Conservation (phyloP, 2,888 invertebrate species). For the Blera fallax region DNA sequence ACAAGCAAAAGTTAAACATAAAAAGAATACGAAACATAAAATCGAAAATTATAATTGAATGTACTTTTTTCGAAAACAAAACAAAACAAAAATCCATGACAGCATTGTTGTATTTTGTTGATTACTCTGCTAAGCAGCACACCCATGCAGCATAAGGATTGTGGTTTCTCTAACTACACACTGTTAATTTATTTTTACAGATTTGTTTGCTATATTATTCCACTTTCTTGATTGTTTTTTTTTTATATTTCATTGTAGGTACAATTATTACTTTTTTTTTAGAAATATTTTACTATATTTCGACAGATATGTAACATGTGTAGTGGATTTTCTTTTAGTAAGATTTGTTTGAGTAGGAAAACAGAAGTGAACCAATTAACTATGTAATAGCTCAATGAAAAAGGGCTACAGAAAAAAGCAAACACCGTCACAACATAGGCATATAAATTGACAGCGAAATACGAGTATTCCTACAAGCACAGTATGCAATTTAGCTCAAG, state of each 20-base stretch:
- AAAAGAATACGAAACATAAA: neutral
- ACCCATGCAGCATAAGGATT: slow-evolving; percentile 53
- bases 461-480: too few relatives aligned
- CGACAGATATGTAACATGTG: neutral
- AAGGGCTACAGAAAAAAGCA: too few relatives aligned
- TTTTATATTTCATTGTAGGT: neutral
- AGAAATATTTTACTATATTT: neutral
- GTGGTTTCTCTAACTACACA: slow-evolving; percentile 54
- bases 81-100: slow-evolving; percentile 19
- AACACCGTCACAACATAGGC: too few relatives aligned
- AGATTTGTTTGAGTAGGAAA: too few relatives aligned
- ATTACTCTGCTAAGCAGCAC: slow-evolving; percentile 8
- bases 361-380: too few relatives aligned
- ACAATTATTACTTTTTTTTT: neutral
- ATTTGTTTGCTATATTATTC: neutral
- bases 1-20: slow-evolving; percentile 53
- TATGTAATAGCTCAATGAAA: too few relatives aligned
- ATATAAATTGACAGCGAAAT: too few relatives aligned
- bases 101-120: slow-evolving; percentile 43
- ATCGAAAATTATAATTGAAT: slow-evolving; percentile 10
- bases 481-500: too few relatives aligned
- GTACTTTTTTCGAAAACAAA: neutral
- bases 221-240: neutral
- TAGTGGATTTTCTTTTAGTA: neutral
- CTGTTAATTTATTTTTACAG: neutral